A percentile compares a stretch with the other conserved stretches of the same genome.
These are phyloP conservation scores for Chydorus sphaericus DNA, from an alignment of 2,888 invertebrate genomes.

Conservation along the genomic window DNA sequence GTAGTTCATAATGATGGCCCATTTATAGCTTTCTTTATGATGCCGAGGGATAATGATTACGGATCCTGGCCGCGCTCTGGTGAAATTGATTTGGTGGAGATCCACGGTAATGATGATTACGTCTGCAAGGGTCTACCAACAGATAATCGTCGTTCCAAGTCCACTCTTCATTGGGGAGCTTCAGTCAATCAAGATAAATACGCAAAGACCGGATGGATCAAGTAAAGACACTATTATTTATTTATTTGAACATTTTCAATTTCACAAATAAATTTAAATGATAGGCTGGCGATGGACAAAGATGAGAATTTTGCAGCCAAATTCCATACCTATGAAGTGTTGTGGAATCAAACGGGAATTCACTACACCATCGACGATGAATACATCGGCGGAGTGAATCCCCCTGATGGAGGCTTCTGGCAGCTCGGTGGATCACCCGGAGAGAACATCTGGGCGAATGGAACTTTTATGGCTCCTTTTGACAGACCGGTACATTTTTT, in stretches of 20 bases:
- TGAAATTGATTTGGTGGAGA: constrained; percentile 31
- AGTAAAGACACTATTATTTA: too few species aligned
- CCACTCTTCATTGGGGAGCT: constrained; percentile 31
- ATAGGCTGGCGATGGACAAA: too few species aligned
- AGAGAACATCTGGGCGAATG: constrained; percentile 13
- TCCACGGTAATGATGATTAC: constrained; percentile 26
- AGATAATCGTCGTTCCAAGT: constrained; percentile 23
- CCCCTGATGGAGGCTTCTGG: constrained; percentile 16
- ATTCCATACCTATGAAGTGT: constrained; percentile 26
- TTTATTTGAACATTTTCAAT: too few species aligned
- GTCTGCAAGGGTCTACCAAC: background rate
- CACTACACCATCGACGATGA: constrained; percentile 8
- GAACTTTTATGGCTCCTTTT: constrained; percentile 16
- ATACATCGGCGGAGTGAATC: constrained; percentile 10
- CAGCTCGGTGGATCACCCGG: constrained; percentile 13
- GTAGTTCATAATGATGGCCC: too few species aligned
- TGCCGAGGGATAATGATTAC: constrained; percentile 26
- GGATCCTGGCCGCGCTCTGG: constrained; percentile 30
- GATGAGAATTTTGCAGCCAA: constrained; percentile 13
- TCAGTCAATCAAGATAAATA: constrained; percentile 22
- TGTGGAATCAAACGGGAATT: constrained; percentile 22
- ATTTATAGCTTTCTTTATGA: constrained; percentile 27
- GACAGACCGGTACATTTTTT: constrained; percentile 16
- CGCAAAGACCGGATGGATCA: constrained; percentile 22
- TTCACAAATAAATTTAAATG: too few species aligned